Percentiles rank a stretch among this genome's conserved stretches.
phyloP scores from a whole-genome alignment of 2,113 vertebrate species.

The cattle (Bos taurus) region ARS-UCD2.0 NC_037354.1:41665501-41666000 shows the following conservation, averaged over 20 bases:
- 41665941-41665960: background rate
- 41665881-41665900: background rate
- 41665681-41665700: background rate
- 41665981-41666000: background rate
- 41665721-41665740: background rate
- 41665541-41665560: background rate
- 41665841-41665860: background rate
- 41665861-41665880: background rate
- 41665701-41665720: background rate
- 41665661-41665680: background rate
- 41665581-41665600: background rate
- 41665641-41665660: background rate
- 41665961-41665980: background rate
- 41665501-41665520: background rate
- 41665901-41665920: background rate
- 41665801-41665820: background rate
- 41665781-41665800: background rate
- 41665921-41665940: background rate
- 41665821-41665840: background rate
- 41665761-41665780: background rate
- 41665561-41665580: background rate
- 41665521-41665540: background rate
- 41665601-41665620: background rate
- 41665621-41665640: background rate
- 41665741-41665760: background rate